A percentile compares a stretch with the other conserved stretches of the same genome.
Conservation (phyloP, 2,888 invertebrate species). For the Eulithis testata region DNA sequence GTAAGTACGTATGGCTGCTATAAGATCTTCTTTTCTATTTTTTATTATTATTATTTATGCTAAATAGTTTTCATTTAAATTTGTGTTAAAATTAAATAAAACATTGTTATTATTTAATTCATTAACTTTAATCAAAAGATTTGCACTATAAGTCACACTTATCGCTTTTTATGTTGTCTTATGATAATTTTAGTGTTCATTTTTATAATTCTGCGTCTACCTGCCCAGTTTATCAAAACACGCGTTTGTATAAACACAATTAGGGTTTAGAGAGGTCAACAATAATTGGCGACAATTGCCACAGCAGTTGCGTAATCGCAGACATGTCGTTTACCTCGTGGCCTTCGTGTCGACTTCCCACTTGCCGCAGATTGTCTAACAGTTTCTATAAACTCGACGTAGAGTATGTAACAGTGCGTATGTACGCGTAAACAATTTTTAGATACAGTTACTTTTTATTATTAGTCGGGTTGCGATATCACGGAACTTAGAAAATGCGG, state of each 20-base stretch:
- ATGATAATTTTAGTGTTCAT: not conserved
- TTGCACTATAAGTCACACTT: too few species aligned
- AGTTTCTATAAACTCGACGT: constrained; percentile 21
- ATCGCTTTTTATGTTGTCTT: too few species aligned
- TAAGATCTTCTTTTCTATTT: too few species aligned
- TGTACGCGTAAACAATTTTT: constrained; percentile 6
- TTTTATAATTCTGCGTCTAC: constrained; percentile 2
- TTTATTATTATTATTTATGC: too few species aligned
- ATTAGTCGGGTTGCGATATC: not conserved
- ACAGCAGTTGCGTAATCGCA: constrained; percentile 67
- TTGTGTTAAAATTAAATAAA: too few species aligned
- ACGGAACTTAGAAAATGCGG: constrained; percentile 11
- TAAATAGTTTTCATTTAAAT: too few species aligned
- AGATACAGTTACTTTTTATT: constrained; percentile 1
- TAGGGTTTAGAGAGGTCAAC: constrained; percentile 51
- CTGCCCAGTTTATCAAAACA: constrained; percentile 39
- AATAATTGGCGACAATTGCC: constrained; percentile 54
- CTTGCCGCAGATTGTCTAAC: constrained; percentile 44
- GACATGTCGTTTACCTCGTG: constrained; percentile 78
- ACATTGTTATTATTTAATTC: too few species aligned
- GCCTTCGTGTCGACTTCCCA: constrained; percentile 59
- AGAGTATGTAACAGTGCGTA: constrained; percentile 15
- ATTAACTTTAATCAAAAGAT: too few species aligned
- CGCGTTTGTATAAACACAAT: constrained; percentile 41
- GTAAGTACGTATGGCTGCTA: too few species aligned